These are phyloP conservation scores for Anguilla obscura DNA, from an alignment of 2,797 vertebrate species.

Conservation along the genomic window DNA sequence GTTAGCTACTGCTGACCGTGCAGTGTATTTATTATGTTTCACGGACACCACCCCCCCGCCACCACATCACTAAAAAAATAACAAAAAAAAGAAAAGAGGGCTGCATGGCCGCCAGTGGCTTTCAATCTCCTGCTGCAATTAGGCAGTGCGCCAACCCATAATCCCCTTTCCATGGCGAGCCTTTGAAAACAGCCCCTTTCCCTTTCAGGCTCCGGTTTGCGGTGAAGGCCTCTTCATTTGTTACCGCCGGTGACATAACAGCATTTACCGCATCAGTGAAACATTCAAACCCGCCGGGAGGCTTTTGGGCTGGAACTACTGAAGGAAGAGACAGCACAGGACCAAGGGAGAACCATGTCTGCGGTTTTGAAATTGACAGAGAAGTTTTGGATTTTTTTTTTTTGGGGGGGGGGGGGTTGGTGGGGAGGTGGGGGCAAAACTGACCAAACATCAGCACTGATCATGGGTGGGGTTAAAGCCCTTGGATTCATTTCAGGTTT, in stretches of 20 bases:
- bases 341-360: background rate
- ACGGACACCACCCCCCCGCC: background rate
- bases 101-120: background rate
- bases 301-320: background rate
- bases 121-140: slow-evolving; percentile 35
- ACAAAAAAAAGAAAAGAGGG: background rate
- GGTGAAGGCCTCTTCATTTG: slow-evolving; percentile 25
- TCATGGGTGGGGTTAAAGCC: background rate
- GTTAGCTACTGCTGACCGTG: slow-evolving; percentile 21
- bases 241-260: slow-evolving; percentile 35
- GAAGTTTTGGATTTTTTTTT: background rate
- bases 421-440: background rate
- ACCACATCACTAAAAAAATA: too few species aligned
- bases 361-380: background rate
- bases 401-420: too few species aligned
- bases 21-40: slow-evolving; percentile 21
- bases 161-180: slow-evolving; percentile 22
- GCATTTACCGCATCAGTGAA: slow-evolving; percentile 39
- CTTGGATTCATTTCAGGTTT: background rate
- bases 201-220: slow-evolving; percentile 12
- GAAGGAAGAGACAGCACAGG: background rate
- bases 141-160: slow-evolving; percentile 26
- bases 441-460: background rate
- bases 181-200: slow-evolving; percentile 21
- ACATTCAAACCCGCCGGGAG: slow-evolving; percentile 22